phyloP scores from a whole-genome alignment of 2,888 invertebrate species.

The Xestia xanthographa region DNA sequence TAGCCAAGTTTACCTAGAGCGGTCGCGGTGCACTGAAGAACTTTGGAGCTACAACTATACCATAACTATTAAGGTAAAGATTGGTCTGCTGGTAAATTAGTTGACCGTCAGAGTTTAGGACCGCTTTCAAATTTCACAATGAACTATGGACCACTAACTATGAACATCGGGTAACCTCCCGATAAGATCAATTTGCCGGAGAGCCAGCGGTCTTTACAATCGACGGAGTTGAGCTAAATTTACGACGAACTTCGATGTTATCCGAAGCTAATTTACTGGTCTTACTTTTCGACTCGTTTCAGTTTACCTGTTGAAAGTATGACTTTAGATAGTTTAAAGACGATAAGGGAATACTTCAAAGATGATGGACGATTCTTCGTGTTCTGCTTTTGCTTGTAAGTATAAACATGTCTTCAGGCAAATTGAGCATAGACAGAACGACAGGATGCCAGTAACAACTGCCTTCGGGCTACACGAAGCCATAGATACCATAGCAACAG shows the following conservation, averaged over 20 bases:
- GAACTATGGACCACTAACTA: constrained; percentile 81
- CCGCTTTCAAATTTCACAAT: constrained; percentile 78
- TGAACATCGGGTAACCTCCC: constrained; percentile 76
- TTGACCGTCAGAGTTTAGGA: constrained; percentile 76
- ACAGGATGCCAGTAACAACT: not conserved
- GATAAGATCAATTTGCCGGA: constrained; percentile 81
- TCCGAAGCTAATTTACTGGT: constrained; percentile 75
- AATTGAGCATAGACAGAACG: not conserved
- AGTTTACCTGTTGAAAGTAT: constrained; percentile 71
- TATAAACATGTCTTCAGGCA: not conserved
- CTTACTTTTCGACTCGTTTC: constrained; percentile 65
- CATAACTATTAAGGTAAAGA: constrained; percentile 74
- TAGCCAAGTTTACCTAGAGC: constrained; percentile 61
- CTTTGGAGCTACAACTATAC: constrained; percentile 65
- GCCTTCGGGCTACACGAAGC: not conserved
- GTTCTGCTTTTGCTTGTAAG: not conserved
- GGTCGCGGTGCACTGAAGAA: constrained; percentile 52
- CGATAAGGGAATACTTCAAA: constrained; percentile 28
- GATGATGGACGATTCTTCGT: constrained; percentile 18
- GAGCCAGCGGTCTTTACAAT: constrained; percentile 73
- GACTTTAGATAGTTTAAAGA: constrained; percentile 50
- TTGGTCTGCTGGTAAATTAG: constrained; percentile 81
- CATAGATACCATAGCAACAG: not conserved
- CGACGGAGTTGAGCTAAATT: constrained; percentile 71
- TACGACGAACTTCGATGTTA: constrained; percentile 75